Evolutionary conservation across 2,888 invertebrate genomes (phyloP), one percentile per base, ranked within the genome.

Genomic region (Dynastes hyllus): DNA sequence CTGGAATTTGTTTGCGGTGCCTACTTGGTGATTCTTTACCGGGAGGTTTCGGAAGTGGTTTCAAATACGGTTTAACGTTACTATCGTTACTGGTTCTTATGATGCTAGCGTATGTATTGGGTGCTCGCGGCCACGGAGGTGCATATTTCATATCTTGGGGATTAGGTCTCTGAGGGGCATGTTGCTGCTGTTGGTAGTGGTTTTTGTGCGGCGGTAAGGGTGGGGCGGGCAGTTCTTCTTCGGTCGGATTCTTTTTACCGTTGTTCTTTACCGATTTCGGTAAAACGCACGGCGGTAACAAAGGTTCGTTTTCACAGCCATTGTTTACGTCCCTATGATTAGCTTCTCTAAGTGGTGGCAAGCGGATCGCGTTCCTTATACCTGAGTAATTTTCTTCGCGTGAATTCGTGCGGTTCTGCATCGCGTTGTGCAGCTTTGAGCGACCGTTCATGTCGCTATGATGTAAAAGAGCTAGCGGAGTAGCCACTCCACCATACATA

Each of bases 401-500:
- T 9, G 87, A 85, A 66, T 84, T 87, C 55, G 85, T 85, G 71
- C 87, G 84, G 79, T 81, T 85, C 82, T 91, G 91, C 79, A 86
- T 81, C 16, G 84, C 82, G 0, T 89, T 89, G n/a, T 90, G 91
- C 61, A 90, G 90, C 85, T 91, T 89, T 78, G 90, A 87, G 1
- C 90, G 91, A 0, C 91, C 91, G 84, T 91, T 91, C 81, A 84
- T 82, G 45, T 88, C 88, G 53, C 87, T 87, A 80, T 90, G 90
- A 83, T 93, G 93, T 61, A 94, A 88, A 89, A 94, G 91, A 22
- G 93, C 93, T 50, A 94, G 88, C 0, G 94, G 94, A 1, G 94
- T 94, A 0, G 94, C 93, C 8, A 94, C 94, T 16, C 94, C 94
- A 0, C 94, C 94, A 85, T 93, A 94, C 84, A 91, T 89, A 82